Conservation (phyloP, 2,888 invertebrate species). For the Volucella inflata region DNA sequence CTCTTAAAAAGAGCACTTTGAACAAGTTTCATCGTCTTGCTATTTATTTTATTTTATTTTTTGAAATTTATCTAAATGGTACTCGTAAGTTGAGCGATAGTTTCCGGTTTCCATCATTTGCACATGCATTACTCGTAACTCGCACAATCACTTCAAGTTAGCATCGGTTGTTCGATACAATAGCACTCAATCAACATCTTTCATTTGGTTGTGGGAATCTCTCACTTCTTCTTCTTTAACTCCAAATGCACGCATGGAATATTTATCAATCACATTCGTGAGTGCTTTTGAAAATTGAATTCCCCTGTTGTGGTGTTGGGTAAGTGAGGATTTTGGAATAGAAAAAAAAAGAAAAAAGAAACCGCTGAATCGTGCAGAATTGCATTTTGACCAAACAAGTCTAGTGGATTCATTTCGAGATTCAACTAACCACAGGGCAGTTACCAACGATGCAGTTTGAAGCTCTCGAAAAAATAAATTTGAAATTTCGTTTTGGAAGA, state of each 20-base stretch:
- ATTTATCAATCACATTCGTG: constrained; percentile 49
- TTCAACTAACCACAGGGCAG: not conserved
- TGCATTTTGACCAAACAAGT: constrained; percentile 30
- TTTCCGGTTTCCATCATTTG: constrained; percentile 57
- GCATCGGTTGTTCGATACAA: constrained; percentile 25
- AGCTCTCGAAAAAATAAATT: constrained; percentile 22
- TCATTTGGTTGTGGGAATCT: constrained; percentile 55
- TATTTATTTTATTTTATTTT: not conserved
- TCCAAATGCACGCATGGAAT: constrained; percentile 39
- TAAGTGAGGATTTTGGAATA: constrained; percentile 2
- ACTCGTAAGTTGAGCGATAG: constrained; percentile 55
- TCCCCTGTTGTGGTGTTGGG: constrained; percentile 5
- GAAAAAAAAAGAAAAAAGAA: not conserved
- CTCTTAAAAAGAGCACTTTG: not conserved
- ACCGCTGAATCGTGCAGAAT: constrained; percentile 29
- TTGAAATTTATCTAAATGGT: constrained; percentile 35
- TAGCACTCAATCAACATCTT: constrained; percentile 58
- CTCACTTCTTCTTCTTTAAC: constrained; percentile 3
- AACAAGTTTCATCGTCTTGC: not conserved
- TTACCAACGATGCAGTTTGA: constrained; percentile 6
- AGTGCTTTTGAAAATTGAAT: constrained; percentile 54
- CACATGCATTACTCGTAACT: not conserved
- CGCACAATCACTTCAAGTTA: constrained; percentile 23
- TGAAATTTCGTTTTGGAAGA: constrained; percentile 5
- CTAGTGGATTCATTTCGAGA: constrained; percentile 10